Conservation (phyloP, 2,113 vertebrate genomes). For the Pseudorhombus dupliciocellatus region DNA sequence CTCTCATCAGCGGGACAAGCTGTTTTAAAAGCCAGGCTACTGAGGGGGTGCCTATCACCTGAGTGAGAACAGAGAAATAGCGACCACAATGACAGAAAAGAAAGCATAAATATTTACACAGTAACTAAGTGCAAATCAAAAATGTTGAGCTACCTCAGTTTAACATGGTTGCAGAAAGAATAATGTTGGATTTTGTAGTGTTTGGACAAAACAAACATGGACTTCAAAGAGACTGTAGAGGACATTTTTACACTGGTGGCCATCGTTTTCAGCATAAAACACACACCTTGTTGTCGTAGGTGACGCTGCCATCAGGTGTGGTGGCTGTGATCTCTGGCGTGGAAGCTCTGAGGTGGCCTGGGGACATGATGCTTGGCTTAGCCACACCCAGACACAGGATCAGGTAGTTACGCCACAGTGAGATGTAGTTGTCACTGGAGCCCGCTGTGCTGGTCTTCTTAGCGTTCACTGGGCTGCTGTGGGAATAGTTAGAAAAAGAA, state of each 20-base stretch:
- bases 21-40: constrained; percentile 95
- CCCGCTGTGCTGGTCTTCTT: constrained; percentile 94
- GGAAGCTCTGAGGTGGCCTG: constrained; percentile 93
- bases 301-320: constrained; percentile 94
- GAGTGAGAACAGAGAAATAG: constrained; percentile 24
- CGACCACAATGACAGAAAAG: not conserved
- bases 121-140: not conserved
- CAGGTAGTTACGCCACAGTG: constrained; percentile 98
- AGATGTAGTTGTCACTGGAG: constrained; percentile 91
- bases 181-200: no score
- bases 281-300: constrained; percentile 95
- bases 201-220: no score
- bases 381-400: constrained; percentile 97
- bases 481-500: not conserved
- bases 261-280: not conserved
- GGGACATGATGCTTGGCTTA: constrained; percentile 98
- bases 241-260: no score
- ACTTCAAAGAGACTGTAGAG: no score
- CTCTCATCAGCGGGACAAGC: constrained; percentile 96
- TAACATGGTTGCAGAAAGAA: no score
- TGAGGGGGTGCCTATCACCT: constrained; percentile 97
- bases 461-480: constrained; percentile 94
- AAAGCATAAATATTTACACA: not conserved
- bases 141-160: no score
- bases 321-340: constrained; percentile 97